Evolutionary conservation across 2,888 invertebrate genomes (phyloP), one percentile per base, ranked within the genome.

Genomic region (Drosophila vallismaia): DNA sequence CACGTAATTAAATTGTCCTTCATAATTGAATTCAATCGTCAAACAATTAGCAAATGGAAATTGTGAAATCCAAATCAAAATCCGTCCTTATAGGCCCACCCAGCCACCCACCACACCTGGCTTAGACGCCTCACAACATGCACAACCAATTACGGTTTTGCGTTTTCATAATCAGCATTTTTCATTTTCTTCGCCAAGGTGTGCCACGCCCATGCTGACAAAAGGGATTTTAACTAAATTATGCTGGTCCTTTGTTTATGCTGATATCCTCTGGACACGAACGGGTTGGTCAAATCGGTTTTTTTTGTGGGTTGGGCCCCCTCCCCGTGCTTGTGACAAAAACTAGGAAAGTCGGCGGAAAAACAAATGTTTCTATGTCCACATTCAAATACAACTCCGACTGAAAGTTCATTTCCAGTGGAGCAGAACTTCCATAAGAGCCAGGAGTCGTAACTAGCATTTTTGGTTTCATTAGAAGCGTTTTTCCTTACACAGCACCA

Each of bases 241-340:
- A 80, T 79, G 77, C 64, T 85, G 70, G 71, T 36, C 68, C 50
- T 67, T 58, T 76, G 75, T 71, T 81, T 57, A 57, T 73, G 69
- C 50, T 79, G 75, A 79, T 86, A 77, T 58, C 67, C 56, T 49
- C 36, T 53, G 62, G 75, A 71, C 86, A 78, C 48, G 44, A 58
- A 73, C 46, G 66, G 73, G 66, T 52, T 58, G 60, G 40, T 19
- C 19, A 9, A 14, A 19, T 33, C 10, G 31, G 28, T 2, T 8
- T 40, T 44, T 42, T 42, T 19, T 19, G 19, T 28, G 40, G 46
- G 26, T 24, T 44, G 46, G 46, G 26, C 48, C 33, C 29, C 46
- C 26, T 10, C 36, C 14, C 9, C 14, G 4, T 9, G 14, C 14
- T n/a, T 59, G 60, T 60, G 60, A 59, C 60, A 62, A 48, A 59